Base-by-base conservation (phyloP, 2,113 vertebrate species). In the Anarhynchus alexandrinus region DNA sequence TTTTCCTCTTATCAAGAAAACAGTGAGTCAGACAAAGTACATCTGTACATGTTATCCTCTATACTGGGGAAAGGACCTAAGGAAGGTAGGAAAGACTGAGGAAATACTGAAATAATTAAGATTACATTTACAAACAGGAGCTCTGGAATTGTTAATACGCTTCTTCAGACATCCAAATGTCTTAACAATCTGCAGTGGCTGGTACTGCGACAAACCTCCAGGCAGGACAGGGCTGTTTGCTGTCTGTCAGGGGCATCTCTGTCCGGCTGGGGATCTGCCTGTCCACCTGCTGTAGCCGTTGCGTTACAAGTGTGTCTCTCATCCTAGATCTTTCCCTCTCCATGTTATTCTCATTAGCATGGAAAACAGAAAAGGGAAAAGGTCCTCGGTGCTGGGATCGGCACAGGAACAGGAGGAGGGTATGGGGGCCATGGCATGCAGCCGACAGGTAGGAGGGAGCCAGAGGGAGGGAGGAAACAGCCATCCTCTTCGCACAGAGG, bases 391-490 rank as follows among this genome's bases (percentile, higher is more conserved):
- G 32, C 29, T 30, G 51, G 21, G 32, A 51, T 29, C 9, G 10
- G 27, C 54, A 11, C 17, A 36, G 18, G 16, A 49, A 12, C 18
- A 7, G 0, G 2, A 78, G 38, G 29, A 40, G 54, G 27, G n/a
- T 0, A 0, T 5, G 8, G 38, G 40, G 43, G 4, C 73, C 0
- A 0, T n/a, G 47, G 40, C 62, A 42, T 3, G 2, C 30, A 20
- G 47, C 5, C 1, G 6, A 6, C 17, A 58, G 49, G 17, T 51
- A 27, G 5, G n/a, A 73, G 16, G 16, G 12, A 72, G 34, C 18
- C 15, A 0, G 1, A 42, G 29, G 16, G 5, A 26, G 51, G 4
- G 26, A 73, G 79, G n/a, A 78, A 49, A 64, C 10, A 45, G 40
- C 42, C 26, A 0, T 67, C 32, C 42, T 21, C 59, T 27, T 8